These are phyloP conservation scores for Meriones psammophilus DNA, from an alignment of 2,797 vertebrate genomes.

Conservation along the genomic window DNA sequence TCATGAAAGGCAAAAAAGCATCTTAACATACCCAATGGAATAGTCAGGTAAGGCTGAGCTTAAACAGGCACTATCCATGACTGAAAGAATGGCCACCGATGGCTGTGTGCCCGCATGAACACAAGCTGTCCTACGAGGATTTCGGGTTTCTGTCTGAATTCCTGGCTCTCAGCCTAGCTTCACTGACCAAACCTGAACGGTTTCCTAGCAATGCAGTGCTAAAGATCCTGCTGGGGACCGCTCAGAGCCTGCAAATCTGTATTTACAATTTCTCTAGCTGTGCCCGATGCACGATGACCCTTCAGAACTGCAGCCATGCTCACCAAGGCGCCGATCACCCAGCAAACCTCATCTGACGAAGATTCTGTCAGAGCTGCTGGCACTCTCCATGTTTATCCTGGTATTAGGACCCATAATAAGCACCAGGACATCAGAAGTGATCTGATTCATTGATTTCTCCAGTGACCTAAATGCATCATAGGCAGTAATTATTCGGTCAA, in stretches of 20 bases:
- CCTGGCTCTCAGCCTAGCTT: neutral
- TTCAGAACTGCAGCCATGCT: neutral
- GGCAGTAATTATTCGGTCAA: constrained; percentile 21
- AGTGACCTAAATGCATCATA: neutral
- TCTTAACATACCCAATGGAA: neutral
- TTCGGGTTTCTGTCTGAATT: constrained; percentile 4
- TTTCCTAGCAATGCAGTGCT: neutral
- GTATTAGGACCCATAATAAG: neutral
- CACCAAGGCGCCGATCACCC: neutral
- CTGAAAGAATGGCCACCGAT: neutral
- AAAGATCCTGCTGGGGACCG: neutral
- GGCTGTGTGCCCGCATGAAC: neutral
- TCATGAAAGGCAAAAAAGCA: neutral
- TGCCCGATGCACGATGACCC: neutral
- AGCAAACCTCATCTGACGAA: neutral
- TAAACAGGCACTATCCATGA: neutral
- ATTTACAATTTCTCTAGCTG: neutral
- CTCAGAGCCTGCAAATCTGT: neutral
- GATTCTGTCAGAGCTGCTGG: neutral
- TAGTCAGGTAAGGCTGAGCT: neutral
- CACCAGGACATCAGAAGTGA: neutral
- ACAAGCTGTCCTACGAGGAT: neutral
- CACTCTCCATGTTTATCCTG: neutral
- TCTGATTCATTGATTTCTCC: neutral
- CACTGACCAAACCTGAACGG: neutral